Evolutionary conservation across 2,113 vertebrate genomes (phyloP).

Genomic region (Vicugna pacos): DNA sequence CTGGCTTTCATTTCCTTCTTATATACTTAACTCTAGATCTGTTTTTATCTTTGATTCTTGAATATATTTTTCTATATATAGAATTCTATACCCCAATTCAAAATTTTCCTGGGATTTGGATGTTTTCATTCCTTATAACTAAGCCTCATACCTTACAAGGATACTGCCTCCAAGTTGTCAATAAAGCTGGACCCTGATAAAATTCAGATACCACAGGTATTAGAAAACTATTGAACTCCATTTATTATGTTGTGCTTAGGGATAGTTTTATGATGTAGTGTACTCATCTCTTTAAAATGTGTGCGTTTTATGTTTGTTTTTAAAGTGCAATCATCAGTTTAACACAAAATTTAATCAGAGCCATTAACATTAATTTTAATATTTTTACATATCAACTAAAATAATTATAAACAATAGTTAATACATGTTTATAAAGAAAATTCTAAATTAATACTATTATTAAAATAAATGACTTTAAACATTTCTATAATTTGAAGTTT

Average conservation of each 20-base stretch:
- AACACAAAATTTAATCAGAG: not conserved
- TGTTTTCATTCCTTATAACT: not conserved
- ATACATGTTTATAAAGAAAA: not conserved
- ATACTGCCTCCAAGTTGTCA: not conserved
- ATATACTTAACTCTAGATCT: not conserved
- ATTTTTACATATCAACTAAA: not conserved
- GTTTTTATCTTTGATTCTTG: not conserved
- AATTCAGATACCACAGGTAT: not conserved
- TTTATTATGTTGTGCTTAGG: not conserved
- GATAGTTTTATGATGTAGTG: not conserved
- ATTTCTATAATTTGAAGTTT: not conserved
- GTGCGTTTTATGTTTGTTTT: not conserved
- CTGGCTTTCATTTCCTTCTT: not conserved
- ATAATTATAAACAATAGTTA: not conserved
- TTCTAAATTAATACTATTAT: not conserved
- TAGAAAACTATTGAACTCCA: not conserved
- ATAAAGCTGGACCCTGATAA: not conserved
- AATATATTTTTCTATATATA: not conserved
- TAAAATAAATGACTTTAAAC: not conserved
- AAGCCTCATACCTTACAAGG: not conserved
- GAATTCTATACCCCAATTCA: not conserved
- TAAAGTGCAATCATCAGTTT: not conserved
- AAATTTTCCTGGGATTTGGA: not conserved
- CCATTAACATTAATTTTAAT: not conserved
- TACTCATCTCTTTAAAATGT: not conserved